Percentiles rank a stretch among this genome's conserved stretches.
Conservation (phyloP, 2,113 vertebrate species). For the Paraplagusia blochii region DNA sequence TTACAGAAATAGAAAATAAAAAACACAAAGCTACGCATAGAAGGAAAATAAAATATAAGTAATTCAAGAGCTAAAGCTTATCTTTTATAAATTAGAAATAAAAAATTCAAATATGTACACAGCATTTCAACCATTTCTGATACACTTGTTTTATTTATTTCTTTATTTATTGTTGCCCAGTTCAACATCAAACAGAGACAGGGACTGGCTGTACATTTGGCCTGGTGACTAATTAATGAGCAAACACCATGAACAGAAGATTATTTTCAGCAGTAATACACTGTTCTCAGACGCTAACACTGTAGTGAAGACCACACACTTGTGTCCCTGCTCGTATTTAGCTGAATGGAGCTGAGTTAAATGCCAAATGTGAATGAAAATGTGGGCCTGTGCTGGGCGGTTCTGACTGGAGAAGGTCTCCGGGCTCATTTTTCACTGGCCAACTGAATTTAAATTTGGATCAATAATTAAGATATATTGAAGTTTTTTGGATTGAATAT, state of each 20-base stretch:
- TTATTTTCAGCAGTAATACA: conserved; percentile 76
- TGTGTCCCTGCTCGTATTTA: conserved; percentile 54
- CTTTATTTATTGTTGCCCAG: conserved; percentile 79
- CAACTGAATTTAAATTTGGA: conserved; percentile 68
- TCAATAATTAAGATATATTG: conserved; percentile 57
- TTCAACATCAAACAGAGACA: conserved; percentile 85
- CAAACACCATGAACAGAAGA: conserved; percentile 78
- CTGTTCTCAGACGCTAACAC: conserved; percentile 75
- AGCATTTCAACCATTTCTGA: conserved; percentile 86
- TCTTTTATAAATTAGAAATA: conserved; percentile 87
- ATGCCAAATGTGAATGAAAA: conserved; percentile 61
- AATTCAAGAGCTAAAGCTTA: conserved; percentile 86
- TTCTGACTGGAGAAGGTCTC: conserved; percentile 66
- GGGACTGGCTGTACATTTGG: conserved; percentile 86
- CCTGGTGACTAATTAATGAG: conserved; percentile 79
- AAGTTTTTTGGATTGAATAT: conserved; percentile 70
- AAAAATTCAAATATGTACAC: conserved; percentile 87
- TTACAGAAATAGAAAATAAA: conserved; percentile 90
- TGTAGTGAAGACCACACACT: conserved; percentile 66
- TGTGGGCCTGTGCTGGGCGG: conserved; percentile 69
- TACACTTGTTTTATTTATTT: conserved; percentile 81
- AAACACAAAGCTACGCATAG: conserved; percentile 86
- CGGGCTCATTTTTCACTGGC: conserved; percentile 64
- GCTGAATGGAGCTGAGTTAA: conserved; percentile 53
- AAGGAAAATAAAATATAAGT: conserved; percentile 83